Conservation (phyloP, 2,888 invertebrate species). For the Lasioglossum leucozonium region DNA sequence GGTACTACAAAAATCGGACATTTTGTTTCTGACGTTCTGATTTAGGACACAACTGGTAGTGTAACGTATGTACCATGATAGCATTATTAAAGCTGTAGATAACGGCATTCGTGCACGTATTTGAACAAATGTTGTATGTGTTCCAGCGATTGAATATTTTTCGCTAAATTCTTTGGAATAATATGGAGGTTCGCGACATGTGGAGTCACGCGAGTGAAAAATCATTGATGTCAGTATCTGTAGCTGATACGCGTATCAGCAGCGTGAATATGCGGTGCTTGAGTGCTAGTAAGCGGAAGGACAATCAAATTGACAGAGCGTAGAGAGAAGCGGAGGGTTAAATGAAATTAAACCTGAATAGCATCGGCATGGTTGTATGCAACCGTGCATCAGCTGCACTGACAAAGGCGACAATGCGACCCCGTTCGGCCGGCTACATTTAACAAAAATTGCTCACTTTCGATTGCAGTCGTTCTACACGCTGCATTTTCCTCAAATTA, state of each 20-base stretch:
- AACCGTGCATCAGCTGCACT: constrained; percentile 19
- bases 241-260: constrained; percentile 29
- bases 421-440: constrained; percentile 11
- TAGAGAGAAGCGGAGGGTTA: constrained; percentile 55
- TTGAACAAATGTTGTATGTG: background rate
- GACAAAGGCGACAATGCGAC: constrained; percentile 31
- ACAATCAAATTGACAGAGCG: constrained; percentile 62
- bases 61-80: no score
- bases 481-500: background rate
- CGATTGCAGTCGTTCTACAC: background rate
- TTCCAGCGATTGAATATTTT: background rate
- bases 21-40: background rate
- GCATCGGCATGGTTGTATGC: constrained; percentile 46
- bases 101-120: background rate
- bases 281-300: constrained; percentile 48
- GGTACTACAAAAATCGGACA: no score
- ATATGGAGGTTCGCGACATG: background rate
- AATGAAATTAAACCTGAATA: constrained; percentile 68
- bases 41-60: background rate
- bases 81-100: background rate
- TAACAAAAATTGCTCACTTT: background rate
- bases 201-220: background rate
- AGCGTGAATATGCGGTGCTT: constrained; percentile 27
- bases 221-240: constrained; percentile 32
- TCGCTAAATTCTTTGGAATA: background rate